A percentile compares a stretch with the other conserved stretches of the same genome.
Conservation (phyloP, 2,797 vertebrate genomes). For the Borostomias antarcticus region DNA sequence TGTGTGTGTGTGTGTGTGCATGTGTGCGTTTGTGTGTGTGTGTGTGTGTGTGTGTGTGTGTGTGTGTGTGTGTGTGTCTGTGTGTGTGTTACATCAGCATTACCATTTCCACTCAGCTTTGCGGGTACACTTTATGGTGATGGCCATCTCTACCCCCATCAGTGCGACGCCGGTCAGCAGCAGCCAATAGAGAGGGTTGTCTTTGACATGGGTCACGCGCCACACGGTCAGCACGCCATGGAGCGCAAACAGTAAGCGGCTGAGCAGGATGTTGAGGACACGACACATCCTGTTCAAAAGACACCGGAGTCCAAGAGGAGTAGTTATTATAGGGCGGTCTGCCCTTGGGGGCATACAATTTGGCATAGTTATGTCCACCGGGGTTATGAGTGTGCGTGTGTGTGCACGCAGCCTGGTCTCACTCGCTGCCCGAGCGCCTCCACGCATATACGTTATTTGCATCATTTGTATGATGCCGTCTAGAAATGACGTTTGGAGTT, state of each 20-base stretch:
- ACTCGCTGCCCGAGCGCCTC: too few species aligned
- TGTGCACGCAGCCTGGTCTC: too few species aligned
- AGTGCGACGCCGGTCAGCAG: constrained; percentile 73
- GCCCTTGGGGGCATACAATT: too few species aligned
- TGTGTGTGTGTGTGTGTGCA: too few species aligned
- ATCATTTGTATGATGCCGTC: too few species aligned
- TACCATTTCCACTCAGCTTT: constrained; percentile 85
- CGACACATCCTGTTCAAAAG: constrained; percentile 56
- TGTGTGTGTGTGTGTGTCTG: constrained; percentile 5
- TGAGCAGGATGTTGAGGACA: constrained; percentile 67
- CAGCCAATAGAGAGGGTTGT: constrained; percentile 69
- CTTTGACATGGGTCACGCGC: constrained; percentile 65
- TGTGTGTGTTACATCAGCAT: constrained; percentile 2
- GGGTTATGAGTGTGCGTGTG: too few species aligned
- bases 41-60: constrained; percentile 9
- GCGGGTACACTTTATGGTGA: constrained; percentile 73
- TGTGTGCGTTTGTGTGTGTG: not conserved
- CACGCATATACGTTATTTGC: too few species aligned
- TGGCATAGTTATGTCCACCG: too few species aligned
- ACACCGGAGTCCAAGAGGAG: constrained; percentile 7
- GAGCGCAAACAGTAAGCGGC: constrained; percentile 73
- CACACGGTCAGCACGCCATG: constrained; percentile 75
- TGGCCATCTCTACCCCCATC: constrained; percentile 73
- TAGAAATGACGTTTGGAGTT: too few species aligned
- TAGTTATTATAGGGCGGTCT: not conserved